Conservation (phyloP, 2,797 vertebrate genomes). For the Danio aesculapii region DNA sequence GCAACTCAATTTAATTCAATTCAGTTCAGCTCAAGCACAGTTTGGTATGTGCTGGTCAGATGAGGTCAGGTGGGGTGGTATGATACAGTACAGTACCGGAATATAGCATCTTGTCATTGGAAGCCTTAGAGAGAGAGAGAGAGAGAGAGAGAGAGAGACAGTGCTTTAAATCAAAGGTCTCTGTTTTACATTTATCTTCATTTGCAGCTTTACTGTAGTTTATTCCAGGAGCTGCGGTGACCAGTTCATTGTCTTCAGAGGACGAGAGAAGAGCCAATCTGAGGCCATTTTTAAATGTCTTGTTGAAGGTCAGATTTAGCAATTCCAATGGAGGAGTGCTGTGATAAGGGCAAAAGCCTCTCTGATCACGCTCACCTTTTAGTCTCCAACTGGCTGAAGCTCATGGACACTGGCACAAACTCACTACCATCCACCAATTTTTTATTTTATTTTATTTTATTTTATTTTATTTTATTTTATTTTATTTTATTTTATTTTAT, state of each 20-base stretch:
- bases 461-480: too few species aligned
- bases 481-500: too few species aligned
- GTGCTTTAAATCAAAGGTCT: background rate
- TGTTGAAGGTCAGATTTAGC: slow-evolving; percentile 68
- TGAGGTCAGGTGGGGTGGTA: background rate
- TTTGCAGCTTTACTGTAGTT: background rate
- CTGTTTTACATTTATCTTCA: slow-evolving; percentile 15
- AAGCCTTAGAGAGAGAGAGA: background rate
- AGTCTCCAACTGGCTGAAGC: background rate
- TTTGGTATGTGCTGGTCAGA: background rate
- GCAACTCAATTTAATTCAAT: background rate
- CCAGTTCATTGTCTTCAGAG: slow-evolving; percentile 33
- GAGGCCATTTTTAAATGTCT: slow-evolving; percentile 66
- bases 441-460: too few species aligned
- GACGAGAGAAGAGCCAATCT: slow-evolving; percentile 50
- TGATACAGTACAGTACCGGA: background rate
- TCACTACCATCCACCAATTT: too few species aligned
- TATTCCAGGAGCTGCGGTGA: slow-evolving; percentile 5
- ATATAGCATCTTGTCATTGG: slow-evolving; percentile 1
- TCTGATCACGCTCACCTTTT: slow-evolving; percentile 54
- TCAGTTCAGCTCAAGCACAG: background rate
- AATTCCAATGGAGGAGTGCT: slow-evolving; percentile 58
- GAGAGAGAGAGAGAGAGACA: background rate
- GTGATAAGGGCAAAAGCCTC: slow-evolving; percentile 59
- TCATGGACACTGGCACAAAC: background rate